Base-by-base conservation (phyloP, 1,140 invertebrate genomes). In the Delia radicum region DNA sequence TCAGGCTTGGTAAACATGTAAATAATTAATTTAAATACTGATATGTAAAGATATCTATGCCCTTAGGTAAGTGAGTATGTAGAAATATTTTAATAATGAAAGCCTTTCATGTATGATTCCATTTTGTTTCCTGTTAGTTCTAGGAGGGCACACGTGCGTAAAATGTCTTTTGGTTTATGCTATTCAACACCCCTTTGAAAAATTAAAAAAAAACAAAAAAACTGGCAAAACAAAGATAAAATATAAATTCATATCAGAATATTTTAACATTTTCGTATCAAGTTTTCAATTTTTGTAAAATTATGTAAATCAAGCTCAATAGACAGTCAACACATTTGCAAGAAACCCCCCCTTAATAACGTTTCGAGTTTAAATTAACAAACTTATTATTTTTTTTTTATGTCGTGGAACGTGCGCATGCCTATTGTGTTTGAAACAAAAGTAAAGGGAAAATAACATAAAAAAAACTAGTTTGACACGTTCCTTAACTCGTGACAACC, bases 11-110 rank as follows among this genome's bases (percentile, higher is more conserved):
- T 18, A 21, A 21, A 21, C 24, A 21, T 55, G 62, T 33, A 33
- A 69, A 18, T 33, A 69, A 69, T 69, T 69, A 37, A 69, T 33
- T 33, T 33, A 7, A n/a, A 69, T 69, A 21, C 65, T 33, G 65
- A 65, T 65, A 37, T 31, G 86, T 69, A 69, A n/a, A 21, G 29
- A 69, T 21, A 69, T 69, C 4, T 12, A 28, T 15, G 28, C n/a
- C n/a, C n/a, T n/a, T n/a, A n/a, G n/a, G n/a, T n/a, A n/a, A n/a
- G n/a, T n/a, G n/a, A n/a, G n/a, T 65, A 65, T 65, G 62, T 15
- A n/a, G 29, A 65, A n/a, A 65, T 24, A 18, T 69, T n/a, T 33
- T 33, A 67, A 29, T 67, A 4, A 31, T 27, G 28, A 28, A 55
- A 55, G 24, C 48, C 48, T 55, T 55, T 55, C 48, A 55, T 10